Conservation (phyloP, 2,113 vertebrate species). For the human (Homo sapiens) region DNA sequence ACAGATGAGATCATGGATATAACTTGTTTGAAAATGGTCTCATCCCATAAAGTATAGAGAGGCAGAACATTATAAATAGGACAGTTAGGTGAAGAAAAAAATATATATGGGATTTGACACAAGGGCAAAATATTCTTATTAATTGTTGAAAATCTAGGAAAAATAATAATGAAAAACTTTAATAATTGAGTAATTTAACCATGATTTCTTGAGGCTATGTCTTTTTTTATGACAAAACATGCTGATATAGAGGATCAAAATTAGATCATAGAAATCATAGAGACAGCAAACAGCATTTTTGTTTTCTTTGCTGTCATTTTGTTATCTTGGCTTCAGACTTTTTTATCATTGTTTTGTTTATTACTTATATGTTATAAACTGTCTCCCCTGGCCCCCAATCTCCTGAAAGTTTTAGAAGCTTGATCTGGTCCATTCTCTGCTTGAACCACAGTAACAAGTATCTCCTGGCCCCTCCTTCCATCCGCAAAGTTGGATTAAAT, state of each 20-base stretch:
- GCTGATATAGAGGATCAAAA: neutral
- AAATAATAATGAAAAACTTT: neutral
- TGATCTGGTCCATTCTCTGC: neutral
- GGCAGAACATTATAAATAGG: constrained; percentile 24
- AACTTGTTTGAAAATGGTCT: constrained; percentile 58
- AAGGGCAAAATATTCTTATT: neutral
- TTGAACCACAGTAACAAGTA: neutral
- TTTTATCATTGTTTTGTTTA: neutral
- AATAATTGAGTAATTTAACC: neutral
- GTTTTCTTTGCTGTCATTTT: neutral
- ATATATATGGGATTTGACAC: neutral
- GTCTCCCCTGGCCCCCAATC: neutral
- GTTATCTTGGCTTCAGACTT: neutral
- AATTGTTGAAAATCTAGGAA: constrained; percentile 17
- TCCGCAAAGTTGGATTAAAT: neutral
- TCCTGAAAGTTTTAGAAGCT: neutral
- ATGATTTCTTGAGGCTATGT: neutral
- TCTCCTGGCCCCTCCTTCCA: neutral
- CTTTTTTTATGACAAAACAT: neutral
- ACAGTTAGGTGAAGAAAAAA: neutral
- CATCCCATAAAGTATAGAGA: constrained; percentile 52
- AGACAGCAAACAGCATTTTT: neutral
- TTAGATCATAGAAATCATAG: neutral
- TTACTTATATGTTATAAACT: neutral
- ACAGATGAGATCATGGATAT: constrained; percentile 62